Percentiles rank a stretch among this genome's conserved stretches.
Evolutionary conservation across 2,797 vertebrate species (phyloP).

Genomic region (Coregonus suidteri): DNA sequence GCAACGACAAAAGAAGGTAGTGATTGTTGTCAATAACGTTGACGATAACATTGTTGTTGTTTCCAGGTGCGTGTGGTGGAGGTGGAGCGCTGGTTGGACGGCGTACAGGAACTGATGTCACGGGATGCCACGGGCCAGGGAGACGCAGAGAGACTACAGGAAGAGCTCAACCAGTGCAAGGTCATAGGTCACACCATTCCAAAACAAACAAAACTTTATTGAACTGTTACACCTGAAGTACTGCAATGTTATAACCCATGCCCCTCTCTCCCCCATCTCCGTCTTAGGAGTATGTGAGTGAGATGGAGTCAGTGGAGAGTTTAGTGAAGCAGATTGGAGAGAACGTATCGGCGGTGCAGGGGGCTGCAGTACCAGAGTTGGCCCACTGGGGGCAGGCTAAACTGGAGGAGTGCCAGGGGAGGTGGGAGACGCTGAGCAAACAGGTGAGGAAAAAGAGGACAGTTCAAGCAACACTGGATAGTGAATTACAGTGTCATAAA

Average conservation of each 20-base stretch:
- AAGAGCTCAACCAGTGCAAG: conserved; percentile 86
- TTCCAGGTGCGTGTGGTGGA: conserved; percentile 78
- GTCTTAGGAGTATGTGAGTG: conserved; percentile 81
- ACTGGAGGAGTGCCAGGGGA: conserved; percentile 74
- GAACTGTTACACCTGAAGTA: neutral
- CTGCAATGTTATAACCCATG: neutral
- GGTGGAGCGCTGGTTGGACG: conserved; percentile 85
- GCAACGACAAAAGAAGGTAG: too few relatives aligned
- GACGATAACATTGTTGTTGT: neutral
- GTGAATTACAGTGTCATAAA: neutral
- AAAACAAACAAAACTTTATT: conserved; percentile 3
- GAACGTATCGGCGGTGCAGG: conserved; percentile 78
- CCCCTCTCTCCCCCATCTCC: neutral
- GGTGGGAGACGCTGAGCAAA: conserved; percentile 85
- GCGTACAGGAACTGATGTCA: conserved; percentile 83
- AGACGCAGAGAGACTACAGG: conserved; percentile 76
- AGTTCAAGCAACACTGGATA: neutral
- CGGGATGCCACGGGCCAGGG: conserved; percentile 73
- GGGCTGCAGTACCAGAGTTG: conserved; percentile 73
- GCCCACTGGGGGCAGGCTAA: conserved; percentile 81
- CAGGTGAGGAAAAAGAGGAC: conserved; percentile 75
- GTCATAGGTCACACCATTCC: conserved; percentile 63
- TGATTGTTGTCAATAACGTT: neutral
- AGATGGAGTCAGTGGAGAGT: conserved; percentile 86
- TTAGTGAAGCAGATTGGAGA: conserved; percentile 88